Conservation (phyloP, 2,888 invertebrate species). For the Cryptophagus acutangulus region DNA sequence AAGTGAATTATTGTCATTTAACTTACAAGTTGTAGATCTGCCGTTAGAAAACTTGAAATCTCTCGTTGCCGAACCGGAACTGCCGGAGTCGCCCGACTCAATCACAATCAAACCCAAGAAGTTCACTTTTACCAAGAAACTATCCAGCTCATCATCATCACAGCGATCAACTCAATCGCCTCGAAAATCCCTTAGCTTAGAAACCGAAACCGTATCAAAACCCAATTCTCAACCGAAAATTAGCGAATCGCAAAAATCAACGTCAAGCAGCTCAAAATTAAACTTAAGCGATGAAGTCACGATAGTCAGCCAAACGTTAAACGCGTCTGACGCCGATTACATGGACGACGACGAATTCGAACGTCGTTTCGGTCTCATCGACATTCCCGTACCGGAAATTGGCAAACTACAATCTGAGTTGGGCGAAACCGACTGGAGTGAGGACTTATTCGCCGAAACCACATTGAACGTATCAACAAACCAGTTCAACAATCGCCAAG, state of each 20-base stretch:
- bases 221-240: too few relatives aligned
- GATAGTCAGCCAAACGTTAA: slow-evolving; percentile 23
- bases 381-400: slow-evolving; percentile 17
- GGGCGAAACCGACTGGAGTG: slow-evolving; percentile 24
- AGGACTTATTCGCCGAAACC: slow-evolving; percentile 15
- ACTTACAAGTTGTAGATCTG: too few relatives aligned
- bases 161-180: too few relatives aligned
- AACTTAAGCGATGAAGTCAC: slow-evolving; percentile 18
- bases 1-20: too few relatives aligned
- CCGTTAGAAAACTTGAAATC: too few relatives aligned
- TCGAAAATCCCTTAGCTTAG: too few relatives aligned
- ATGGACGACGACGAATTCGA: slow-evolving; percentile 39
- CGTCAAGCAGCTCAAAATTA: too few relatives aligned
- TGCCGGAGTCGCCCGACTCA: slow-evolving; percentile 11
- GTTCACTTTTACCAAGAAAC: slow-evolving; percentile 28
- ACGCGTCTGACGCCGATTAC: slow-evolving; percentile 30
- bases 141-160: slow-evolving; percentile 15
- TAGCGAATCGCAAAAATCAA: too few relatives aligned
- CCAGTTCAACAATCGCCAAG: slow-evolving; percentile 20
- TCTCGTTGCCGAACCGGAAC: slow-evolving; percentile 1
- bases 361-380: slow-evolving; percentile 23
- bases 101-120: slow-evolving; percentile 22
- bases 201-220: too few relatives aligned
- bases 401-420: too few relatives aligned
- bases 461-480: not conserved